A percentile compares a stretch with the other conserved stretches of the same genome.
These are phyloP conservation scores for Rhyacophila evoluta DNA, from an alignment of 2,888 invertebrate species.

Conservation along the genomic window DNA sequence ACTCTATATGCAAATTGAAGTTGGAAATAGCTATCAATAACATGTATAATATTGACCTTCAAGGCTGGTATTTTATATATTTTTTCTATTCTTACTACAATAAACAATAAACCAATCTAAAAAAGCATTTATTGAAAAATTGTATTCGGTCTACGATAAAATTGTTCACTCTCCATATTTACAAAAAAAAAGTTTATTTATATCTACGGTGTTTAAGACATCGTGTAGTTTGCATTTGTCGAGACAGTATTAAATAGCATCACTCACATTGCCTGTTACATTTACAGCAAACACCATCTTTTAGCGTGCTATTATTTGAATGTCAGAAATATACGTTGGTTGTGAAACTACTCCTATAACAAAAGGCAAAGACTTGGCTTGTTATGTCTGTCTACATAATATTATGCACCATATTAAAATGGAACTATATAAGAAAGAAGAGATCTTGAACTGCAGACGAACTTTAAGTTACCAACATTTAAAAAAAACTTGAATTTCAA, in stretches of 20 bases:
- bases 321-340: neutral
- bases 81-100: too few species aligned
- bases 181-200: too few species aligned
- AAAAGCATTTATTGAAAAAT: too few species aligned
- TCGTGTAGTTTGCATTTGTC: neutral
- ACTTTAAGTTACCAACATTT: neutral
- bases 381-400: neutral
- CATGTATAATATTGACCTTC: too few species aligned
- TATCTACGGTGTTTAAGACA: too few species aligned
- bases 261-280: constrained; percentile 36
- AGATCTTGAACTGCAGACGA: neutral
- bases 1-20: too few species aligned
- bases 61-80: too few species aligned
- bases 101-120: too few species aligned
- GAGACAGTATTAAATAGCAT: constrained; percentile 47
- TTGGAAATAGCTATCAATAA: too few species aligned
- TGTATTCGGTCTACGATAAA: too few species aligned
- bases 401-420: neutral
- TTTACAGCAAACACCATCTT: constrained; percentile 27
- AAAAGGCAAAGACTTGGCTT: neutral
- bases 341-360: neutral
- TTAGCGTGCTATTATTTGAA: constrained; percentile 14
- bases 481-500: neutral
- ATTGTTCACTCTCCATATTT: too few species aligned
- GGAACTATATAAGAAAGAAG: neutral